These are phyloP conservation scores for Siderastrea siderea DNA, from an alignment of 92 coral and sea anemone genomes.

Conservation along the genomic window DNA sequence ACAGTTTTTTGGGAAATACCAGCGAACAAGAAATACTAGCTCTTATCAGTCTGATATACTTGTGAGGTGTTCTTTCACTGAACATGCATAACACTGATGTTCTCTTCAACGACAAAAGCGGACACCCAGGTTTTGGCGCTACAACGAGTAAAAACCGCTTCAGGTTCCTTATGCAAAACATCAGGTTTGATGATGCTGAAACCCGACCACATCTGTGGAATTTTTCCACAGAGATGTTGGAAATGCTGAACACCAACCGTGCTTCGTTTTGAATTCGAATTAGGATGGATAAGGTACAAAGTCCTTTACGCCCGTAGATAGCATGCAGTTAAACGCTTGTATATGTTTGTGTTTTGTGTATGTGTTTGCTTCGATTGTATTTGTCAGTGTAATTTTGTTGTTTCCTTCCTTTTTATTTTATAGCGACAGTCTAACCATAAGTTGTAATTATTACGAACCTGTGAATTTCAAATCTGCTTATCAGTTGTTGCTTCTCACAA, in stretches of 20 bases:
- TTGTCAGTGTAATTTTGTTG: no score
- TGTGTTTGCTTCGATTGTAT: no score
- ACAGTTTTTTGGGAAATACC: background rate
- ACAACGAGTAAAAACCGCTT: constrained; percentile 36
- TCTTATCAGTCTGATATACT: background rate
- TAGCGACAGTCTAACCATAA: no score
- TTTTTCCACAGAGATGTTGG: constrained; percentile 10
- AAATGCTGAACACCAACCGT: constrained; percentile 10
- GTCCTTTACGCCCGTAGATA: no score
- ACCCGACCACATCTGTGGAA: constrained; percentile 10
- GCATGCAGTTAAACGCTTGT: no score
- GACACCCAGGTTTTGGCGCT: constrained; percentile 1
- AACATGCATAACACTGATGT: background rate
- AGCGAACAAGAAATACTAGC: background rate
- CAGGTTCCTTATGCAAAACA: constrained; percentile 26
- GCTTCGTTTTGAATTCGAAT: no score
- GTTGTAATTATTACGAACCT: no score
- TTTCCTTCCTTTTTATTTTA: no score
- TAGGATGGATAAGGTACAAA: no score
- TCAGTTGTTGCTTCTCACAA: no score
- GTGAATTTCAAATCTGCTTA: no score
- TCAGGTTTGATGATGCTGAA: constrained; percentile 31
- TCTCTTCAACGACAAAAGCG: background rate
- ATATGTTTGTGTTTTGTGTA: no score
- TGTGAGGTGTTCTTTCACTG: background rate